phyloP scores from a whole-genome alignment of 2,888 invertebrate species.

The Platyscelio sp. region DNA sequence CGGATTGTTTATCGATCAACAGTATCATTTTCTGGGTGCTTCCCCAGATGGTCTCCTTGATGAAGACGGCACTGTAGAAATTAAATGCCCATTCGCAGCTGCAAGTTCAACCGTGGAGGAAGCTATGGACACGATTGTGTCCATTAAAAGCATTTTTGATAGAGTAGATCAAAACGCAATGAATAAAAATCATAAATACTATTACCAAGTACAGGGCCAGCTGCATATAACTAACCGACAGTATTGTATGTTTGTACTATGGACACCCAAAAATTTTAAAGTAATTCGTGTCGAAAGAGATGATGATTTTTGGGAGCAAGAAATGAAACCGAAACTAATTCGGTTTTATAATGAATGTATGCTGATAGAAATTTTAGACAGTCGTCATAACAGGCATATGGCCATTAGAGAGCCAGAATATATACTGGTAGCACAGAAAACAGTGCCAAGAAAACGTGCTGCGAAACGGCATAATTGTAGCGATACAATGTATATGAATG shows the following conservation, averaged over 20 bases:
- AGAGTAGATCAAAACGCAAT: background rate
- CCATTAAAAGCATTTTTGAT: conserved; percentile 24
- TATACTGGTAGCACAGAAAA: conserved; percentile 30
- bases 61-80: conserved; percentile 58
- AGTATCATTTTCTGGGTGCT: conserved; percentile 36
- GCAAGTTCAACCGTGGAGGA: conserved; percentile 3
- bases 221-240: conserved; percentile 32
- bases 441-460: background rate
- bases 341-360: conserved; percentile 26
- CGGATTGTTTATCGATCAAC: conserved; percentile 58
- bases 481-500: background rate
- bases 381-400: conserved; percentile 19
- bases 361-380: conserved; percentile 44
- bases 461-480: background rate
- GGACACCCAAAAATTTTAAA: conserved; percentile 21
- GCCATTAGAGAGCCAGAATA: conserved; percentile 33
- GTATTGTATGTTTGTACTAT: conserved; percentile 39
- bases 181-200: conserved; percentile 36
- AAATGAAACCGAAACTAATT: conserved; percentile 50
- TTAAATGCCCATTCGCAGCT: conserved; percentile 49
- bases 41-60: conserved; percentile 64
- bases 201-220: conserved; percentile 56
- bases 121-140: conserved; percentile 8
- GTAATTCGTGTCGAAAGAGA: background rate
- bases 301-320: background rate